Evolutionary conservation across 2,113 vertebrate species (phyloP).

Genomic region (Malurus elegans): DNA sequence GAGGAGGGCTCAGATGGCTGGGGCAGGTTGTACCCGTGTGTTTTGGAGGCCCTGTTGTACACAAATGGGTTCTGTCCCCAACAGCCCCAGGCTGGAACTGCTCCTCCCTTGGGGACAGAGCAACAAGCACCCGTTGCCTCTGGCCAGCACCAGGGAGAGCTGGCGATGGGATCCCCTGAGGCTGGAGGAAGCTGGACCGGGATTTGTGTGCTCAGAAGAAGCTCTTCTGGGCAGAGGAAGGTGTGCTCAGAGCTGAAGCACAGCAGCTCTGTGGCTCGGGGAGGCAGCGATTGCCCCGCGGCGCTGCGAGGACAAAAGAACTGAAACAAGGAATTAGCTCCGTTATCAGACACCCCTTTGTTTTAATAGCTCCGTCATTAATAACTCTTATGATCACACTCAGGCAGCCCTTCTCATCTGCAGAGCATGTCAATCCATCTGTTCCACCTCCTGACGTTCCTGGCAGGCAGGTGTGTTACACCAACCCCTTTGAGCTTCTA

Average conservation of each 20-base stretch:
- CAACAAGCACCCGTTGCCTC: background rate
- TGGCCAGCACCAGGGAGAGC: background rate
- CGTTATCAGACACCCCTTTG: background rate
- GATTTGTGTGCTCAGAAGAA: background rate
- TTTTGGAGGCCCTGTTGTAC: background rate
- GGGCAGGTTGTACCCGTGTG: background rate
- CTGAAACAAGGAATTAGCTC: background rate
- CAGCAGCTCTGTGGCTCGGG: background rate
- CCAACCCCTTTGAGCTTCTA: background rate
- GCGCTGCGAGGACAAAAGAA: background rate
- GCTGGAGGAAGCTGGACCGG: background rate
- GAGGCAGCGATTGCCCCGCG: accelerated
- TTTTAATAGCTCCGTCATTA: background rate
- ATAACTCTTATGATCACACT: background rate
- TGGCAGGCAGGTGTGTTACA: background rate
- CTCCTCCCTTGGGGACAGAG: background rate
- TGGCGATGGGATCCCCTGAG: background rate
- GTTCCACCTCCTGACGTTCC: background rate
- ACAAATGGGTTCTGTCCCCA: background rate
- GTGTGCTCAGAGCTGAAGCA: background rate
- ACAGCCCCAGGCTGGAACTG: background rate
- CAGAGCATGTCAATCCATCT: background rate
- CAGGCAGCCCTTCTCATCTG: background rate
- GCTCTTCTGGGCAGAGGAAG: background rate
- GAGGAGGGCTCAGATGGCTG: background rate